Evolutionary conservation across 2,797 vertebrate genomes (phyloP), one percentile per base, ranked within the genome.

Genomic region (Fringilla coelebs): DNA sequence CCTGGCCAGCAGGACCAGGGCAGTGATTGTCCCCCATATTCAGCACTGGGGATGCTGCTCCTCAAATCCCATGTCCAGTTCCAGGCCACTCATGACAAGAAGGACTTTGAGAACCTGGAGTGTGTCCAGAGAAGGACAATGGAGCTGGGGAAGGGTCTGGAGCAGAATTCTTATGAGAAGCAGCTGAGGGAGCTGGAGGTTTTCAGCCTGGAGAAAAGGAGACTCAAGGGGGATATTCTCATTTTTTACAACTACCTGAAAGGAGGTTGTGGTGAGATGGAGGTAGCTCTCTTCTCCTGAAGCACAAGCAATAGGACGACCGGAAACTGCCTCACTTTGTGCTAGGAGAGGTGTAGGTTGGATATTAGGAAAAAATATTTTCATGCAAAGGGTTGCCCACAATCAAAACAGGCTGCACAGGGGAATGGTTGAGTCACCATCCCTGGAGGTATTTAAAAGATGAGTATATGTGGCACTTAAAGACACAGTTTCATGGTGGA

Each of bases 101-200:
- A 28, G 9, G 52, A 8, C 29, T 41, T 17, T 57, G 24, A 57
- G 24, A 15, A 28, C 6, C 24, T 71, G 57, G 10, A 67, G 13
- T 0, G 0, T 2, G 13, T 84, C 34, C 6, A 52, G 3, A 58
- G 48, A 54, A 63, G 29, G 11, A 6, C 4, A 58, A 1, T 0
- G 0, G 45, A 36, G 29, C 11, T 60, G 22, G 1, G 24, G 29
- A 94, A 54, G 17, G 29, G 7, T 80, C 16, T 45, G 62, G 25
- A 80, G 36, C 36, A 80, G 6, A 45, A 6, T 10, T 14, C 10
- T 67, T 4, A 4, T 10, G 43, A 68, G 20, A 32, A 68, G 25
- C 62, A 51, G 25, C 21, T 85, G 43, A n/a, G 8, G 41, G 22
- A 73, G 15, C 36, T 73, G 41, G 31, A 11, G 31, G 1, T 46